Percentiles rank a stretch among this genome's conserved stretches.
These are phyloP conservation scores for Virgularia gustaviana DNA, from an alignment of 92 coral and sea anemone species.

Conservation along the genomic window DNA sequence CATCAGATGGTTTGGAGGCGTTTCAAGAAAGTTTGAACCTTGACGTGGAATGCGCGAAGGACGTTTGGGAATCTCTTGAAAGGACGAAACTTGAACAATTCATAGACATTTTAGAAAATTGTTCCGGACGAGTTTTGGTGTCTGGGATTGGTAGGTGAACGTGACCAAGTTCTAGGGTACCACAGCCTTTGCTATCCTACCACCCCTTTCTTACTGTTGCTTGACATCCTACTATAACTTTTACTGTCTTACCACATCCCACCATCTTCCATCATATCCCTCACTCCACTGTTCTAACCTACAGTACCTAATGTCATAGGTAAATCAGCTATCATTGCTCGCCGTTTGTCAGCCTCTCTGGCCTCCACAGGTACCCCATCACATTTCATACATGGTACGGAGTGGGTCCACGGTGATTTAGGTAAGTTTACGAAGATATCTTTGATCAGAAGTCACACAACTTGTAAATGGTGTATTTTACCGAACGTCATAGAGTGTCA, in stretches of 20 bases:
- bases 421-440: conserved; percentile 9
- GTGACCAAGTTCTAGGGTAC: no score
- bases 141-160: conserved; percentile 28
- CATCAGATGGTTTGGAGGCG: neutral
- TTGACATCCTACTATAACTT: no score
- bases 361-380: conserved; percentile 30
- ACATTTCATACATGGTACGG: conserved; percentile 25
- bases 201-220: no score
- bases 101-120: conserved; percentile 9
- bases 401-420: conserved; percentile 29
- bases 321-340: conserved; percentile 29
- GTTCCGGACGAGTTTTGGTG: conserved; percentile 28
- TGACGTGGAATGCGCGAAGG: conserved; percentile 11
- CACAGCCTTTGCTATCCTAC: no score
- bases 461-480: no score
- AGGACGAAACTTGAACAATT: neutral
- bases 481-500: no score
- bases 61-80: conserved; percentile 3
- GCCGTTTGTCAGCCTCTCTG: conserved; percentile 25
- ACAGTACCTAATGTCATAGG: no score
- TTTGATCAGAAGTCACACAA: neutral
- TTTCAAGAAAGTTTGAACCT: conserved; percentile 20
- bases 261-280: no score
- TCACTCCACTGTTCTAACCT: no score
- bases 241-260: no score